phyloP scores from a whole-genome alignment of 2,113 vertebrate species.

The Nipponia nippon region DNA sequence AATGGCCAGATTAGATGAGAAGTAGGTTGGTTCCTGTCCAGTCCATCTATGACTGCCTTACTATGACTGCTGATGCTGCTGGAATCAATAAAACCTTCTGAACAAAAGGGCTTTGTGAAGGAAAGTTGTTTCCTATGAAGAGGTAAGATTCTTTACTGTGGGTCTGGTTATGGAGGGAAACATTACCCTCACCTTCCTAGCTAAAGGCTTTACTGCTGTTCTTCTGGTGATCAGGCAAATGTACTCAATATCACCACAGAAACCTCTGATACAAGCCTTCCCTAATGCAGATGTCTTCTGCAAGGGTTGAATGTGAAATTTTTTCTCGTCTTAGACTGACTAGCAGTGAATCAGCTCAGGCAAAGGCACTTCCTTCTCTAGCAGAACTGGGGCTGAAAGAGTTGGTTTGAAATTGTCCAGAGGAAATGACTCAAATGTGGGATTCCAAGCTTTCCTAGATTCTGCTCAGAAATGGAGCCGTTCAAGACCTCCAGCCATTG shows the following conservation, averaged over 20 bases:
- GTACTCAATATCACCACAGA: not conserved
- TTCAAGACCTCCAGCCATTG: not conserved
- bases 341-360: not conserved
- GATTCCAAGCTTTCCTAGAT: not conserved
- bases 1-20: not conserved
- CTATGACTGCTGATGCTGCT: not conserved
- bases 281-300: not conserved
- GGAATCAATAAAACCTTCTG: not conserved
- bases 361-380: not conserved
- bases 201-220: not conserved
- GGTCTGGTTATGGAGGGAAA: not conserved
- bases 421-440: not conserved
- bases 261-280: not conserved
- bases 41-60: not conserved
- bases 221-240: not conserved
- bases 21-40: fast-evolving
- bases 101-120: not conserved
- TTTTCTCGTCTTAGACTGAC: not conserved
- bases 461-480: not conserved
- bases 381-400: not conserved
- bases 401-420: not conserved
- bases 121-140: not conserved
- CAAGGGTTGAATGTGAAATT: not conserved
- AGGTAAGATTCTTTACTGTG: not conserved
- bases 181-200: not conserved